These are phyloP conservation scores for Cynopterus brachyotis DNA, from an alignment of 2,113 vertebrate species.

Conservation along the genomic window DNA sequence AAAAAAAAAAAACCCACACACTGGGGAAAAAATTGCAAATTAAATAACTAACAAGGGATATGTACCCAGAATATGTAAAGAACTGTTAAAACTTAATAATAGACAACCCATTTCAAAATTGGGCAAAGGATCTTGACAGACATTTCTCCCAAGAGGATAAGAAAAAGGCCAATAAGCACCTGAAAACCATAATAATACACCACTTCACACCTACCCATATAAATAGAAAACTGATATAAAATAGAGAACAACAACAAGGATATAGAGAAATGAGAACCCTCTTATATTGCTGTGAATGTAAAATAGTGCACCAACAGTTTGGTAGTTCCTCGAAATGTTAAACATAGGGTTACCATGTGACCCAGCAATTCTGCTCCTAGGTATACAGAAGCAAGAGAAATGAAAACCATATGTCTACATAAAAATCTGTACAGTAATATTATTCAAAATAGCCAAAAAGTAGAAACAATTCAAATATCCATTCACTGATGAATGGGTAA, in stretches of 20 bases:
- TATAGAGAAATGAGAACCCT: not conserved
- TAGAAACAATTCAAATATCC: slow-evolving; percentile 20
- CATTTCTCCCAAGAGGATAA: not conserved
- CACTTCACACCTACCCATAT: not conserved
- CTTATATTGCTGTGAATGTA: not conserved
- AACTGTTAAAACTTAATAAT: not conserved
- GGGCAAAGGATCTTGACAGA: not conserved
- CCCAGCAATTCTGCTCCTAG: not conserved
- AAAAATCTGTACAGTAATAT: not conserved
- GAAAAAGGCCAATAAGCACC: not conserved
- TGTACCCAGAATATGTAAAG: not conserved
- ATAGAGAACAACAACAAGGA: not conserved
- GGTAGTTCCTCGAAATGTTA: not conserved
- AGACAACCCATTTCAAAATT: not conserved
- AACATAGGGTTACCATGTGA: not conserved
- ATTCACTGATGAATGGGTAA: not conserved
- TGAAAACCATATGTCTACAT: not conserved
- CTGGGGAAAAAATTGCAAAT: slow-evolving; percentile 8
- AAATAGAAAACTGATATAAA: not conserved
- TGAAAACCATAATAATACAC: not conserved
- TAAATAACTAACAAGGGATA: not conserved
- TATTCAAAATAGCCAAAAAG: not conserved
- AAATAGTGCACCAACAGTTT: not conserved
- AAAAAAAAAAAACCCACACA: not conserved
- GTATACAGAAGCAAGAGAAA: not conserved